Percentiles rank a stretch among this genome's conserved stretches.
phyloP scores from a whole-genome alignment of 2,113 vertebrate species.

The Oceanites oceanicus region DNA sequence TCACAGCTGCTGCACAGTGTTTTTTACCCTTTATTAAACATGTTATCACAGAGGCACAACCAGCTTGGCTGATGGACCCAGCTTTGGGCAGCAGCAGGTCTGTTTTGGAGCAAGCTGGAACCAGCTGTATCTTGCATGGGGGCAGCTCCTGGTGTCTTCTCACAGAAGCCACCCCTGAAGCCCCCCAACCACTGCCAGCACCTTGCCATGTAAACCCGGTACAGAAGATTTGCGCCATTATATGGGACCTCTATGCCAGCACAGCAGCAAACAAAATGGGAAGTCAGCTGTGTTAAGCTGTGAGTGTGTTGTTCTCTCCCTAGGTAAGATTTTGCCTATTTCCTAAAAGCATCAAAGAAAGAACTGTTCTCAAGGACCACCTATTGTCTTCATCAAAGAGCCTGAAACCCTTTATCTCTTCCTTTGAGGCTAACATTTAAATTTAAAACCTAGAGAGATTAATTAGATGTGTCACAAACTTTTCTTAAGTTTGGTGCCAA shows the following conservation, averaged over 20 bases:
- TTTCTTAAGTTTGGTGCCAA: background rate
- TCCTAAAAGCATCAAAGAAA: background rate
- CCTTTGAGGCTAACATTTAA: background rate
- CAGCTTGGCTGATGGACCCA: background rate
- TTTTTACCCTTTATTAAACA: background rate
- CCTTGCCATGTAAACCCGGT: background rate
- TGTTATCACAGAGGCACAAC: background rate
- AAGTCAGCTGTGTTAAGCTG: background rate
- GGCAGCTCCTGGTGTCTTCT: background rate
- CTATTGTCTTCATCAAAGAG: background rate
- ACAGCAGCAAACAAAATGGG: background rate
- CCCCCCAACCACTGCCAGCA: background rate
- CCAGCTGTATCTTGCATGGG: background rate
- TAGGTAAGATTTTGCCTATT: background rate
- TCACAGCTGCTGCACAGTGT: background rate
- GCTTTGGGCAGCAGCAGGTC: accelerated
- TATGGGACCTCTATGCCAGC: background rate
- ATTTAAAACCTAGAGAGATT: background rate
- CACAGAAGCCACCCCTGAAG: background rate
- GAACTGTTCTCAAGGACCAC: background rate
- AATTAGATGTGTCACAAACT: background rate
- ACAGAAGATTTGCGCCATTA: background rate
- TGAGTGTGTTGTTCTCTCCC: accelerated
- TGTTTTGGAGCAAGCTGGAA: background rate
- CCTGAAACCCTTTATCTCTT: background rate